Percentiles rank a stretch among this genome's conserved stretches.
These are phyloP conservation scores for Campylomormyrus tamandua DNA, from an alignment of 2,113 vertebrate species.

Conservation along the genomic window DNA sequence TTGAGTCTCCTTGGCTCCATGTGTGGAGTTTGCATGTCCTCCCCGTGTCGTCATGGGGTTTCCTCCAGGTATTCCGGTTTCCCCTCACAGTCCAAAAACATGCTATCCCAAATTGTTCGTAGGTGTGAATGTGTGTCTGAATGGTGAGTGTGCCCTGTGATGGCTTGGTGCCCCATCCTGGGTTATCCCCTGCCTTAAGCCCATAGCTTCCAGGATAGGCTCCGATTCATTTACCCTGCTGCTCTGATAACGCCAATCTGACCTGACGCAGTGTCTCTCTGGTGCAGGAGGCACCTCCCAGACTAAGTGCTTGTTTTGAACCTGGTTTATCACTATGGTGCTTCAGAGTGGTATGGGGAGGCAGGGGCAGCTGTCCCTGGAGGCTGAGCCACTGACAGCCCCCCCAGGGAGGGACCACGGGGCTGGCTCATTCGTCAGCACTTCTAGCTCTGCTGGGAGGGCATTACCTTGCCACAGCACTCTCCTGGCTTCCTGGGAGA, in stretches of 20 bases:
- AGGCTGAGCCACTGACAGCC: slow-evolving; percentile 80
- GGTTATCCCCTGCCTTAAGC: not conserved
- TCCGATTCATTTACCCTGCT: not conserved
- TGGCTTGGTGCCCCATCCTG: not conserved
- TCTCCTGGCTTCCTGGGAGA: slow-evolving; percentile 72
- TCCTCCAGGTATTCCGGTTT: not conserved
- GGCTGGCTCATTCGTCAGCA: slow-evolving; percentile 86
- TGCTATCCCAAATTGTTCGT: not conserved
- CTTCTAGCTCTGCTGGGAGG: slow-evolving; percentile 94
- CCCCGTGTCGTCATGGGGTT: not conserved
- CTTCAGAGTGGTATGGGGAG: slow-evolving; percentile 64
- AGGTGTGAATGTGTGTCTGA: not conserved
- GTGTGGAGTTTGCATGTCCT: not conserved
- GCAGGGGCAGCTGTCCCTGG: slow-evolving; percentile 60
- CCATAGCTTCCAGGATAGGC: not conserved
- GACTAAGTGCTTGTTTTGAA: not conserved
- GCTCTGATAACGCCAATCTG: not conserved
- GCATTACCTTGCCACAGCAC: slow-evolving; percentile 87
- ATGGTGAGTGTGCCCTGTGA: not conserved
- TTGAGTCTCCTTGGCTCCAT: not conserved
- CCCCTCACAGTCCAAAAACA: not conserved
- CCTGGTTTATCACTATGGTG: not conserved
- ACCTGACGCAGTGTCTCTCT: not conserved
- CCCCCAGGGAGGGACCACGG: slow-evolving; percentile 67
- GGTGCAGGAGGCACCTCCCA: not conserved